Percentiles rank a stretch among this genome's conserved stretches.
Evolutionary conservation across 2,888 invertebrate species (phyloP).

Genomic region (Athalia rosae): DNA sequence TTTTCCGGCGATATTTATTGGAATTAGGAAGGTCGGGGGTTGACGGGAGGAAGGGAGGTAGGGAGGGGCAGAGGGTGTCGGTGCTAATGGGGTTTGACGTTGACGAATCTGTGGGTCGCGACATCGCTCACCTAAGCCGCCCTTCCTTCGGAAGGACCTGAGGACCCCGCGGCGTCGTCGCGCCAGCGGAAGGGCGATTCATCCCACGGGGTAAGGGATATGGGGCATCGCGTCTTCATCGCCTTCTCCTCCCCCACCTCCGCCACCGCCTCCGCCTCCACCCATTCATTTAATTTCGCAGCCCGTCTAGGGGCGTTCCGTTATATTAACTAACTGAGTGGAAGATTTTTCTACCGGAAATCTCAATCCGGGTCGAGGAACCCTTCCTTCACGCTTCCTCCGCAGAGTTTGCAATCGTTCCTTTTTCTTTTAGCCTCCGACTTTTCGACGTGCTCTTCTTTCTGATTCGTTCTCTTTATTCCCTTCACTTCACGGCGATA

Average conservation of each 20-base stretch:
- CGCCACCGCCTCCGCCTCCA: neutral
- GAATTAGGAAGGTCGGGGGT: neutral
- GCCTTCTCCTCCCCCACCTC: neutral
- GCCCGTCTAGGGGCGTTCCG: neutral
- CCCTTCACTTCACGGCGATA: too few species aligned
- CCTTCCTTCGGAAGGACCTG: constrained; percentile 36
- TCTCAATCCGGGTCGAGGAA: constrained; percentile 2
- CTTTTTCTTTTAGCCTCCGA: neutral
- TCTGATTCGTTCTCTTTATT: too few species aligned
- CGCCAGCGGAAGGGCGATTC: constrained; percentile 8
- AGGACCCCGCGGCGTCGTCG: constrained; percentile 16
- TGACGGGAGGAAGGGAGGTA: constrained; percentile 16
- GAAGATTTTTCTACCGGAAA: constrained; percentile 5
- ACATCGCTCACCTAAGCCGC: constrained; percentile 54
- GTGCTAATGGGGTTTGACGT: constrained; percentile 67
- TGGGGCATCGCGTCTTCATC: constrained; percentile 32
- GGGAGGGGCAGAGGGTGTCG: constrained; percentile 43
- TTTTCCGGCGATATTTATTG: constrained; percentile 27
- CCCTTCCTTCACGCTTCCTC: neutral
- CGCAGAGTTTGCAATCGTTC: neutral
- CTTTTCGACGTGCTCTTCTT: too few species aligned
- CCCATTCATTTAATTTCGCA: constrained; percentile 32
- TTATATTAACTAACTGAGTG: neutral
- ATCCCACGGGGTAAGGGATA: constrained; percentile 19
- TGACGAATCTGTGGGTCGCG: constrained; percentile 66